A percentile compares a stretch with the other conserved stretches of the same genome.
Conservation (phyloP, 1,140 invertebrate genomes). For the Zaprionus ghesquierei region DNA sequence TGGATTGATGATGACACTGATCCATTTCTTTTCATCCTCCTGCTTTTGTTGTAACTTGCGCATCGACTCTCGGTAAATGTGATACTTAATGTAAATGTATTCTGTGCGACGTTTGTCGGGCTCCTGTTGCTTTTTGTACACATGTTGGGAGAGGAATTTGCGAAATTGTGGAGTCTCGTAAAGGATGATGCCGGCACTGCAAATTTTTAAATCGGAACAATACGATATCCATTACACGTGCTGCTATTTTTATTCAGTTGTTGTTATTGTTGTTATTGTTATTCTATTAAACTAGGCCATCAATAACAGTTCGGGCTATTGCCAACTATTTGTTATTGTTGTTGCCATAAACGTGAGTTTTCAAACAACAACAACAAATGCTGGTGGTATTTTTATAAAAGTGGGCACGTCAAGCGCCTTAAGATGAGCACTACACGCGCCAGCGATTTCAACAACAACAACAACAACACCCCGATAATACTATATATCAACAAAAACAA, state of each 20-base stretch:
- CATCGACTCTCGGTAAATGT: conserved; percentile 82
- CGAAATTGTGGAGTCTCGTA: conserved; percentile 69
- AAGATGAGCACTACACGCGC: conserved; percentile 48
- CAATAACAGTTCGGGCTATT: conserved; percentile 27
- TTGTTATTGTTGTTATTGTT: conserved; percentile 26
- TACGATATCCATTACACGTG: neutral
- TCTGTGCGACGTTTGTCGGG: conserved; percentile 76
- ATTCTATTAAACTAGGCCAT: conserved; percentile 19
- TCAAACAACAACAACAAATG: conserved; percentile 46
- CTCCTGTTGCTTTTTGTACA: conserved; percentile 62
- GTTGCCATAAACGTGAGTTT: conserved; percentile 55
- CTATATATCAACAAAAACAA: conserved; percentile 17
- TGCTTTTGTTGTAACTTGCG: conserved; percentile 72
- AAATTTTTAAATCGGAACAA: conserved; percentile 24
- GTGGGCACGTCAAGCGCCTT: conserved; percentile 56
- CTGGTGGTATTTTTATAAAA: conserved; percentile 50
- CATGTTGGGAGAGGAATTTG: conserved; percentile 61
- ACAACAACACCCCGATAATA: neutral
- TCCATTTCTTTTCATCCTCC: conserved; percentile 81
- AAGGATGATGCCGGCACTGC: conserved; percentile 70
- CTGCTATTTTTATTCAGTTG: neutral
- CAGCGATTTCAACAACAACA: conserved; percentile 24
- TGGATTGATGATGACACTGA: conserved; percentile 79
- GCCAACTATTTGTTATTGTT: conserved; percentile 60
- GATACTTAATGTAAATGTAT: conserved; percentile 82